phyloP scores from a whole-genome alignment of 2,888 invertebrate genomes.

The Ashinkailepas kermadecensis region DNA sequence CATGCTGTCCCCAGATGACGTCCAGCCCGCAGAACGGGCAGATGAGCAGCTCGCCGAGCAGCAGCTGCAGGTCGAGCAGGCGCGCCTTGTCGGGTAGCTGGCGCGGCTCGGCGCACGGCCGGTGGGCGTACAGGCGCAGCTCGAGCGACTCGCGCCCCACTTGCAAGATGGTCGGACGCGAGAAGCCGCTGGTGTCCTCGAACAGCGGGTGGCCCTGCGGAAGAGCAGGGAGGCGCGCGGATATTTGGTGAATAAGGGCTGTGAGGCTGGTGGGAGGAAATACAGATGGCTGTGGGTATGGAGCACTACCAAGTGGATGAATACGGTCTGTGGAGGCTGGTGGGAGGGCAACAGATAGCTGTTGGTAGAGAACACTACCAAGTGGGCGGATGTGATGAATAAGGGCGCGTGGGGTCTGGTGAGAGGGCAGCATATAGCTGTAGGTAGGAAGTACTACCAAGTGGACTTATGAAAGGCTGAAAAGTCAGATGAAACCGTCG shows the following conservation, averaged over 20 bases:
- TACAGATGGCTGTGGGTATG: too few species aligned
- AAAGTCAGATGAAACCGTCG: too few species aligned
- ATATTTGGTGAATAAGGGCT: background rate
- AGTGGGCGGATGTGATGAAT: too few species aligned
- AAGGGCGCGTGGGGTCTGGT: too few species aligned
- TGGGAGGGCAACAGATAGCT: too few species aligned
- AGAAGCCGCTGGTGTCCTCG: constrained; percentile 15
- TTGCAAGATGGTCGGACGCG: background rate
- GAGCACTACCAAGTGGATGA: too few species aligned
- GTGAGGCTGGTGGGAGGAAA: too few species aligned
- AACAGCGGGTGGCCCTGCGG: constrained; percentile 13
- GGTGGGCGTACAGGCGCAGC: constrained; percentile 2
- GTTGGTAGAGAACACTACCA: too few species aligned
- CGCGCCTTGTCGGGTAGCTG: background rate
- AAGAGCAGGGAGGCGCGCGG: background rate
- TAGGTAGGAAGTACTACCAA: too few species aligned
- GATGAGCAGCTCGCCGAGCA: constrained; percentile 1
- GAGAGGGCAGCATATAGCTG: too few species aligned
- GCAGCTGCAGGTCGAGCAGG: constrained; percentile 1
- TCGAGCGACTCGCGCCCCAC: constrained; percentile 1
- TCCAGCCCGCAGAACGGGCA: background rate
- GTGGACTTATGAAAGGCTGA: too few species aligned
- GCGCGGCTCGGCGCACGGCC: background rate
- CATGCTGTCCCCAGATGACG: background rate
- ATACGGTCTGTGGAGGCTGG: too few species aligned